Evolutionary conservation across 2,113 vertebrate genomes (phyloP).

Genomic region (Epinephelus lanceolatus): DNA sequence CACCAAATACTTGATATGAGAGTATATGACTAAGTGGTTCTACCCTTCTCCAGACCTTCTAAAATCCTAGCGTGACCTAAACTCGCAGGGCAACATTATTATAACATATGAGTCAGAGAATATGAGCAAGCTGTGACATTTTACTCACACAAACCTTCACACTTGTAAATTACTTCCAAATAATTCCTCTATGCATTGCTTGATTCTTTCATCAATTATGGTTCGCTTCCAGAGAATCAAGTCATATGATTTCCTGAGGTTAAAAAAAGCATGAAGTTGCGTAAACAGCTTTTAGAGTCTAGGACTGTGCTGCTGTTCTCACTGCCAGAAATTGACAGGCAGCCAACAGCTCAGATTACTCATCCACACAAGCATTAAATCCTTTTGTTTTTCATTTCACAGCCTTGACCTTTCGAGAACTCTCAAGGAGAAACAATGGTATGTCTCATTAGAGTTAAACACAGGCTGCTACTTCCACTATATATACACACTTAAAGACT

Average conservation of each 20-base stretch:
- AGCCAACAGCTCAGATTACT: constrained; percentile 5
- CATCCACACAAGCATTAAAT: not conserved
- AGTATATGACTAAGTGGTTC: not conserved
- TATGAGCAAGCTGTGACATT: not conserved
- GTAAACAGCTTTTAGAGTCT: constrained; percentile 9
- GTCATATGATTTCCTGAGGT: not conserved
- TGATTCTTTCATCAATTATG: not conserved
- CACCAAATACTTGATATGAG: not conserved
- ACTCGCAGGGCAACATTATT: not conserved
- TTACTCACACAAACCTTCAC: not conserved
- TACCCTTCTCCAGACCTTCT: not conserved
- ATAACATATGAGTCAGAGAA: not conserved
- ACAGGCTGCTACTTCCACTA: not conserved
- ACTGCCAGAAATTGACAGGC: not conserved
- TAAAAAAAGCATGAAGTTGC: not conserved
- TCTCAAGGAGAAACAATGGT: not conserved
- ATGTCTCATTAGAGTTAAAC: not conserved
- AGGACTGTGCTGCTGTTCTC: not conserved
- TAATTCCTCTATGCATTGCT: not conserved
- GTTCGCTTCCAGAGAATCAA: not conserved
- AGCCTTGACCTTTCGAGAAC: not conserved
- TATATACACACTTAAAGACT: not conserved
- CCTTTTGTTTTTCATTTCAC: constrained; percentile 25
- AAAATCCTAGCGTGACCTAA: not conserved
- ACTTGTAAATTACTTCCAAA: not conserved